Conservation (phyloP, 1,140 invertebrate species). For the Drosophila repleta region DNA sequence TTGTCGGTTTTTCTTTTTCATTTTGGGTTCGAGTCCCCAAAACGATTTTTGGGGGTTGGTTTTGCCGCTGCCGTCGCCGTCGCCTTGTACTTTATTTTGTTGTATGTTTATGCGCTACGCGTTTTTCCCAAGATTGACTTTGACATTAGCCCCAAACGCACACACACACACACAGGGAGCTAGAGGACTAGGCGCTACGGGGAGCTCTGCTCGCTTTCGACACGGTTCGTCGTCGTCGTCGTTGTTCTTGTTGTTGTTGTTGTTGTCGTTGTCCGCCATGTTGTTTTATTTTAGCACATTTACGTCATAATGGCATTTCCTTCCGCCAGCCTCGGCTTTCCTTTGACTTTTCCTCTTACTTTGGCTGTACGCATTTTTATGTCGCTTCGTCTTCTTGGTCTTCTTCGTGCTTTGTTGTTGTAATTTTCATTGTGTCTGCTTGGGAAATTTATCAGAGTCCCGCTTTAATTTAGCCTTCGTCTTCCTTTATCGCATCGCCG, state of each 20-base stretch:
- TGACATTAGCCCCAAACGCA: conserved; percentile 76
- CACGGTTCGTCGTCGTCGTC: conserved; percentile 62
- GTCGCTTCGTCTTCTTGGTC: conserved; percentile 15
- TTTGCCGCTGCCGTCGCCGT: conserved; percentile 49
- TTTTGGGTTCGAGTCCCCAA: conserved; percentile 41
- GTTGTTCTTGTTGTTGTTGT: conserved; percentile 32
- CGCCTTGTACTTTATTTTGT: conserved; percentile 61
- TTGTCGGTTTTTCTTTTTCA: conserved; percentile 57
- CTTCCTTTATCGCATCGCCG: conserved; percentile 50
- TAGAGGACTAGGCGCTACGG: conserved; percentile 32
- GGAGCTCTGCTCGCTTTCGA: conserved; percentile 58
- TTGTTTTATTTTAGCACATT: conserved; percentile 83
- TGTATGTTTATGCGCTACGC: conserved; percentile 81
- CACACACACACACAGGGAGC: conserved; percentile 46
- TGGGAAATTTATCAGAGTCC: conserved; percentile 69
- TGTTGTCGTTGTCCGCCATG: conserved; percentile 74
- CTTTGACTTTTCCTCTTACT: conserved; percentile 69
- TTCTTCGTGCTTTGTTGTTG: conserved; percentile 18
- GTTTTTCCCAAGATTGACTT: conserved; percentile 83
- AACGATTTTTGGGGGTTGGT: conserved; percentile 64
- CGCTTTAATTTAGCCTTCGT: conserved; percentile 73
- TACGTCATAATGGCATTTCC: conserved; percentile 82
- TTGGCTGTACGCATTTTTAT: conserved; percentile 55
- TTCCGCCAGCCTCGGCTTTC: conserved; percentile 58
- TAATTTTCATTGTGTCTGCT: conserved; percentile 77